A percentile compares a stretch with the other conserved stretches of the same genome.
phyloP scores from a whole-genome alignment of 92 coral and sea anemone species.

The Paramuricea clavata region DNA sequence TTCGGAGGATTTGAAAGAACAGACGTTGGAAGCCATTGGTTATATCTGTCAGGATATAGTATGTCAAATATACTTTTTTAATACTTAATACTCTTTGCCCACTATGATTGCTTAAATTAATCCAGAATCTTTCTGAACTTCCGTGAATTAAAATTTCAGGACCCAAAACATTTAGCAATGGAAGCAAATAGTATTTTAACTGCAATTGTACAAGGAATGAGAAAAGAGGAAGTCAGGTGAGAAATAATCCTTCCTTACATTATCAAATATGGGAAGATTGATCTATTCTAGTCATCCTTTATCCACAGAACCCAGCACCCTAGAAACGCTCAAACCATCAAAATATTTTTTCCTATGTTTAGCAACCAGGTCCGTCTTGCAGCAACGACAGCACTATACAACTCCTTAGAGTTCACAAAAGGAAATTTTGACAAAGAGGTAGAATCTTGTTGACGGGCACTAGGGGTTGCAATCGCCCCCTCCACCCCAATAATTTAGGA shows the following conservation, averaged over 20 bases:
- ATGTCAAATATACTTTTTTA: constrained; percentile 66
- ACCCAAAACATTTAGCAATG: constrained; percentile 86
- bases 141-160: constrained; percentile 59
- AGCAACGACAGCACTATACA: constrained; percentile 93
- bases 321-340: background rate
- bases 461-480: no score
- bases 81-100: no score
- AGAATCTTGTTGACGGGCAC: constrained; percentile 21
- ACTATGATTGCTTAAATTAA: no score
- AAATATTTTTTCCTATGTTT: background rate
- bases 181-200: constrained; percentile 85
- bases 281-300: background rate
- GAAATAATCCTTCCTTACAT: no score
- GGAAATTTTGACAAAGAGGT: constrained; percentile 94
- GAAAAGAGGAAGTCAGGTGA: constrained; percentile 91
- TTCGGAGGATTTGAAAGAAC: constrained; percentile 85
- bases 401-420: constrained; percentile 95
- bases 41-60: constrained; percentile 99
- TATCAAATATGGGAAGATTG: no score
- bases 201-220: constrained; percentile 95
- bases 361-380: constrained; percentile 84
- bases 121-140: background rate
- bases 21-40: constrained; percentile 93
- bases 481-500: no score
- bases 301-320: background rate